phyloP scores from a whole-genome alignment of 2,888 invertebrate genomes.

The Agonopterix heracliana region DNA sequence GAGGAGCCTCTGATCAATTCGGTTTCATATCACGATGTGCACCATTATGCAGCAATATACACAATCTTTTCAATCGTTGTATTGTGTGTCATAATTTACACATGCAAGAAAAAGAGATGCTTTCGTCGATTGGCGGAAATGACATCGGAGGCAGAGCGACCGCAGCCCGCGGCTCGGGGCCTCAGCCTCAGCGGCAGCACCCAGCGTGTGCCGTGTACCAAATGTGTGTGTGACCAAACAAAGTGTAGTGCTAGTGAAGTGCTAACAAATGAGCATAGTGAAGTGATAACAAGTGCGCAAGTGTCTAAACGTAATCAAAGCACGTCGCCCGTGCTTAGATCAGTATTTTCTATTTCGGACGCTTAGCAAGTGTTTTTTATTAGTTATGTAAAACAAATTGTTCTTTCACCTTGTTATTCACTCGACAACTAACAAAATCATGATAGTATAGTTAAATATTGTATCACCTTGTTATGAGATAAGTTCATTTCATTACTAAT shows the following conservation, averaged over 20 bases:
- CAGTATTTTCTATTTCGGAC: too few species aligned
- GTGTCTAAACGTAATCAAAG: background rate
- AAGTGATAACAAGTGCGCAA: background rate
- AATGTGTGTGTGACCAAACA: background rate
- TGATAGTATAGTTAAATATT: too few species aligned
- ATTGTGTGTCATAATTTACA: background rate
- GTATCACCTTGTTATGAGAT: too few species aligned
- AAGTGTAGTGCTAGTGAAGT: background rate
- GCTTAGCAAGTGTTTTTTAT: too few species aligned
- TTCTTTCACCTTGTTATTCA: too few species aligned
- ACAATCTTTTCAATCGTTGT: background rate
- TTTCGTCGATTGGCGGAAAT: background rate
- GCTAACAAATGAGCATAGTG: background rate
- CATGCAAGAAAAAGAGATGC: background rate
- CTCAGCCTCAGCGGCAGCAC: background rate
- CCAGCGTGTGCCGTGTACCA: background rate
- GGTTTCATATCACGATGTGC: conserved; percentile 1
- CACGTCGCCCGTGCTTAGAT: background rate
- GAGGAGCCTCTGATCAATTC: background rate
- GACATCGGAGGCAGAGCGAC: background rate
- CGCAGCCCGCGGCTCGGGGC: background rate
- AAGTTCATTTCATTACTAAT: too few species aligned
- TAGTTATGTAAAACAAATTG: too few species aligned
- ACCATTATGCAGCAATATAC: conserved; percentile 1
- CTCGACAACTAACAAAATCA: too few species aligned